Evolutionary conservation across 2,888 invertebrate genomes (phyloP), one percentile per base, ranked within the genome.

Genomic region (Aquatica leii): DNA sequence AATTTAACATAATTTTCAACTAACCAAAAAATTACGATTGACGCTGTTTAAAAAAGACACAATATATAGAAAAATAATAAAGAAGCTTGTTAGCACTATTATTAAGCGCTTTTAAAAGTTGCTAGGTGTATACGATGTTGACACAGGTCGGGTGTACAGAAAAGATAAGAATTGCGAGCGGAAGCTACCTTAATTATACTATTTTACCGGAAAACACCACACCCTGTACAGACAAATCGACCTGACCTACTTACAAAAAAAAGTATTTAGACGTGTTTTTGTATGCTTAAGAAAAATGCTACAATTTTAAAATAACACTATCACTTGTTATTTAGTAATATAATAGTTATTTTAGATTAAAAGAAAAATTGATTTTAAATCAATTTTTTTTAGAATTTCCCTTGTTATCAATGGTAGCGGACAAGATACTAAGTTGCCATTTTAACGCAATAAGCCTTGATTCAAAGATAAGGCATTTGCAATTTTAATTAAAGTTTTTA

Each of bases 131-230:
- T 37, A 17, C 41, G 58, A 48, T 65, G 65, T 65, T 61, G 65
- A 66, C 66, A 66, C 62, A 57, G 59, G 55, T 66, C 55, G 63
- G 66, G 59, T 66, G 66, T 63, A 46, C 60, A 54, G 50, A 17
- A 58, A 41, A 66, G 66, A 66, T 66, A 66, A 66, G 66, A 66
- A 66, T 56, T 51, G 24, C 59, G 48, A 20, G 58, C 63, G 66
- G 62, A 66, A 59, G 62, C 59, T 56, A 55, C 59, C 59, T 62
- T 63, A 66, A 66, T 66, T 66, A 66, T 62, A 59, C 58, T 62
- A 59, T 59, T 63, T 58, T 61, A 54, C 56, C 55, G 62, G 66
- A 66, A 66, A 63, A 17, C 53, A 56, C 57, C 48, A 46, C 59
- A 15, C 62, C 56, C 37, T 50, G 15, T 48, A 56, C 40, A 56